A percentile compares a stretch with the other conserved stretches of the same genome.
phyloP scores from a whole-genome alignment of 2,797 vertebrate genomes.

The Chrysocyon brachyurus region DNA sequence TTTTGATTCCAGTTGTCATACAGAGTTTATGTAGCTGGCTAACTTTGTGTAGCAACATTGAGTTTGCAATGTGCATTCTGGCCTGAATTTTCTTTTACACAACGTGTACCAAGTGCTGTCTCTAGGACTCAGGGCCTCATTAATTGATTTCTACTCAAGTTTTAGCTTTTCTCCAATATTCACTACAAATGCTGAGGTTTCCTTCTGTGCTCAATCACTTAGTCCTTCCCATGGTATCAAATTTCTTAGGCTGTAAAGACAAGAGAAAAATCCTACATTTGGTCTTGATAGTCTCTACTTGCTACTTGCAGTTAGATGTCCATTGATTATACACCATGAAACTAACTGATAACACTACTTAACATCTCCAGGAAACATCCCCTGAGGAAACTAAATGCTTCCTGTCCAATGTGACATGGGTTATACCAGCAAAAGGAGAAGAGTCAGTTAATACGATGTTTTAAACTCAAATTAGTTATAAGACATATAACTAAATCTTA shows the following conservation, averaged over 20 bases:
- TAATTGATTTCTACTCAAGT: neutral
- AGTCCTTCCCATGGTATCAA: neutral
- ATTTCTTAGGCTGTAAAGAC: constrained; percentile 9
- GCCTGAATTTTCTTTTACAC: neutral
- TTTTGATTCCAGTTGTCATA: neutral
- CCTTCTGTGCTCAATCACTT: neutral
- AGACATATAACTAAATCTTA: neutral
- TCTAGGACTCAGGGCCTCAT: neutral
- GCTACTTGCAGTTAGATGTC: neutral
- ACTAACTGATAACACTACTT: neutral
- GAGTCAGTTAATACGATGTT: neutral
- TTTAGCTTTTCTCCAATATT: neutral
- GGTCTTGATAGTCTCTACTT: neutral
- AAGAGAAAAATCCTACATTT: neutral
- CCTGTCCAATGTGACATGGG: neutral
- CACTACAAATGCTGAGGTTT: neutral
- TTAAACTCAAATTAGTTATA: constrained; percentile 13
- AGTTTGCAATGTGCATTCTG: neutral
- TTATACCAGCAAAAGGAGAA: neutral
- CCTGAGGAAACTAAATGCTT: neutral
- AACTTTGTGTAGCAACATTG: neutral
- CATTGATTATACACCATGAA: neutral
- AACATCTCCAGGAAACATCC: neutral
- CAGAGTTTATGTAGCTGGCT: neutral
- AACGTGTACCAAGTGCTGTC: neutral